A percentile compares a stretch with the other conserved stretches of the same genome.
phyloP scores from a whole-genome alignment of 2,797 vertebrate genomes.

The Antrozous pallidus region DNA sequence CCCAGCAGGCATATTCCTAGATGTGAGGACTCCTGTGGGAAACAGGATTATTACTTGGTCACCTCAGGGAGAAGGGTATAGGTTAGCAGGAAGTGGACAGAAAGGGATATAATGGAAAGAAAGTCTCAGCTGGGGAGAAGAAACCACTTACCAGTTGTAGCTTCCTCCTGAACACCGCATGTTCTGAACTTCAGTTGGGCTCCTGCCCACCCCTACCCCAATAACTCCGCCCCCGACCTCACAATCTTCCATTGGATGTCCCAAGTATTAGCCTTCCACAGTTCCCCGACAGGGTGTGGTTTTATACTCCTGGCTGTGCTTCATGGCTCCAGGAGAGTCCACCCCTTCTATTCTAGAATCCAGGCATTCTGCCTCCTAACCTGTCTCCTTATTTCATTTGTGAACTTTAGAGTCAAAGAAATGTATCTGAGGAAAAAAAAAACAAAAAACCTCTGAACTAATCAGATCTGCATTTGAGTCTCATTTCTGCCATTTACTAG shows the following conservation, averaged over 20 bases:
- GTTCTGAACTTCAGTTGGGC: slow-evolving; percentile 59
- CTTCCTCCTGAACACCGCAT: slow-evolving; percentile 67
- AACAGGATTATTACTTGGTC: neutral
- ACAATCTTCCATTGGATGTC: slow-evolving; percentile 62
- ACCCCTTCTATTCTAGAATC: slow-evolving; percentile 8
- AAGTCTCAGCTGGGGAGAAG: slow-evolving; percentile 22
- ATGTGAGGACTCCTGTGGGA: neutral
- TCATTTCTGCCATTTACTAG: slow-evolving; percentile 33
- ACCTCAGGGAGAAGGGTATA: neutral
- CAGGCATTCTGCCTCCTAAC: neutral
- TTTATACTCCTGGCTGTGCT: slow-evolving; percentile 2
- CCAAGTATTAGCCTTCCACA: slow-evolving; percentile 32
- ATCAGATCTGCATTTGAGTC: neutral
- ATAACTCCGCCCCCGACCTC: slow-evolving; percentile 63
- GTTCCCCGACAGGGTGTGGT: slow-evolving; percentile 54
- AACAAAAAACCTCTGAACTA: neutral
- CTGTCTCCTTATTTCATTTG: neutral
- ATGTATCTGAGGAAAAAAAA: neutral
- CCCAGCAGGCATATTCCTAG: neutral
- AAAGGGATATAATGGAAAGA: neutral
- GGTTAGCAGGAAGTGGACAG: slow-evolving; percentile 1
- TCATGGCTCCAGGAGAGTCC: neutral
- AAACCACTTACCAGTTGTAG: slow-evolving; percentile 62
- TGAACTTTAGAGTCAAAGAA: slow-evolving; percentile 18
- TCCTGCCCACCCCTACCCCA: neutral